Base-by-base conservation (phyloP, 53 echinoderm and acorn worm genomes). In the Arbacia lixula region DNA sequence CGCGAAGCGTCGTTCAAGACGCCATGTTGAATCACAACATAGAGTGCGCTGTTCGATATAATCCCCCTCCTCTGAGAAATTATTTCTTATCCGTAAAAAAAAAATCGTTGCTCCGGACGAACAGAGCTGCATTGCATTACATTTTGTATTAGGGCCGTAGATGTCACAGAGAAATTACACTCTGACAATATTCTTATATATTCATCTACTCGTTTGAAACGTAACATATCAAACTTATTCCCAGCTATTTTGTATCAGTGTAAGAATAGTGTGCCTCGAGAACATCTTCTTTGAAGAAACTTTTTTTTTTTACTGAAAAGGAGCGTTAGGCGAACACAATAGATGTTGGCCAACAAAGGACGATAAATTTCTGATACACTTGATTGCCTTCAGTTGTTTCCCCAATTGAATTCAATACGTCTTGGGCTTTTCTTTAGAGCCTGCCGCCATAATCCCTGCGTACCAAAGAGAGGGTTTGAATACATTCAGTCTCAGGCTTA, bases 301-400 rank as follows among this genome's bases (percentile, higher is more conserved):
- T 3, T 72, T 19, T 50, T 21, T 52, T 33, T 74, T 74, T 53
- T 53, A 51, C 71, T 25, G 74, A 74, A 53, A 58, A 40, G n/a
- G n/a, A n/a, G n/a, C n/a, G n/a, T n/a, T n/a, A 58, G 36, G 58
- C 58, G 30, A 25, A 26, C 29, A 77, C 77, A 77, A 77, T 57
- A 77, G 77, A 16, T 77, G 77, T 77, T 77, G 56, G 57, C 35
- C 77, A 77, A 77, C 77, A 77, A 77, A 77, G 58, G 56, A 55
- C 37, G 58, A 77, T 77, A 38, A 58, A 74, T n/a, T n/a, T n/a
- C 57, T 77, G 77, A 77, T 58, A 77, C 77, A 77, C 57, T 77
- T 29, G 21, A 58, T 24, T 77, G 58, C 77, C 58, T 58, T 77
- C 32, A 77, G 77, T 77, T 58, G 40, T 77, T 77, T 77, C 74